Conservation (phyloP, 2,888 invertebrate genomes). For the Drosophila nr. medialis region DNA sequence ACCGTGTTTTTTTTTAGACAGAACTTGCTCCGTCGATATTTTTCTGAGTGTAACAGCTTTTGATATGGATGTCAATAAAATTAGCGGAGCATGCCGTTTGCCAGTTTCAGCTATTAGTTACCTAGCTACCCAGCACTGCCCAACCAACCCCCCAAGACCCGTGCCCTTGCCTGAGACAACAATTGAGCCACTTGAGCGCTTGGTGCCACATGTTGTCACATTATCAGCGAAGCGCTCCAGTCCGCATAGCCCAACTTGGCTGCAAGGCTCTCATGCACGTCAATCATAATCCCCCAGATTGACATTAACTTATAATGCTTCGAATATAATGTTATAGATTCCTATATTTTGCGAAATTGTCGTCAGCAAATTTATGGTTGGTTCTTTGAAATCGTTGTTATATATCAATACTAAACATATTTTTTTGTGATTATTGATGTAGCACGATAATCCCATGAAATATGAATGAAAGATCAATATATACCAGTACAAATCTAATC, state of each 20-base stretch:
- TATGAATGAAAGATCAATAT: not conserved
- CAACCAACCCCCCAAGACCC: too few relatives aligned
- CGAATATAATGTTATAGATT: slow-evolving; percentile 36
- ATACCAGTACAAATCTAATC: not conserved
- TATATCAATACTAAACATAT: not conserved
- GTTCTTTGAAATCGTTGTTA: not conserved
- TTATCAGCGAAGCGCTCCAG: slow-evolving; percentile 29
- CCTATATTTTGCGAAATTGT: not conserved
- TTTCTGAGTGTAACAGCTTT: not conserved
- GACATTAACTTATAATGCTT: slow-evolving; percentile 35
- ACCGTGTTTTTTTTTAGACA: not conserved
- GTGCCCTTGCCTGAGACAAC: not conserved
- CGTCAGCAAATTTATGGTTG: too few relatives aligned
- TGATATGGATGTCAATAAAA: slow-evolving; percentile 19
- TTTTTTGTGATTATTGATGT: not conserved
- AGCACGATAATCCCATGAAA: not conserved
- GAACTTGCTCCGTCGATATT: not conserved
- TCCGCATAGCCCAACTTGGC: not conserved
- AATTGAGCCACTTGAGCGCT: slow-evolving; percentile 23
- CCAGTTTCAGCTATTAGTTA: slow-evolving; percentile 18
- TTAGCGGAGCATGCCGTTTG: slow-evolving; percentile 1
- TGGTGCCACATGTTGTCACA: slow-evolving; percentile 11
- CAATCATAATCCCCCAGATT: slow-evolving; percentile 15
- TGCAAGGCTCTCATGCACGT: not conserved
- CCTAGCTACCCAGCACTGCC: not conserved